phyloP scores from a whole-genome alignment of 1,140 invertebrate genomes.

The Gonatopus flavifemur region DNA sequence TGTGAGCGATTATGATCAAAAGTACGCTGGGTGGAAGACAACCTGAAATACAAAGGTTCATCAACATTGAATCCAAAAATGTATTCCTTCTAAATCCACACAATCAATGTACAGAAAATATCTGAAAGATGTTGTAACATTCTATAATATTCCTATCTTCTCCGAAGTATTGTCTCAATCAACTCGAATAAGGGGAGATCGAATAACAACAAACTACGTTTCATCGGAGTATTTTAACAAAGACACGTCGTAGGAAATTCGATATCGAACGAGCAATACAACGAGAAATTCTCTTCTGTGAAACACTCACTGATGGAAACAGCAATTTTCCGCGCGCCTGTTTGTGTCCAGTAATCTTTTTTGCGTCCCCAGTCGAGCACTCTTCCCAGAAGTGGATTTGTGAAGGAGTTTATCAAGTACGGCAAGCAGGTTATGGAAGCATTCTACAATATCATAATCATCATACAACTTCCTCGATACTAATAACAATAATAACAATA shows the following conservation, averaged over 20 bases:
- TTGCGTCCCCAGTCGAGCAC: conserved; percentile 65
- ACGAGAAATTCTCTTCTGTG: conserved; percentile 5
- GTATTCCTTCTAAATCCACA: neutral
- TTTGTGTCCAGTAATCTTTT: conserved; percentile 65
- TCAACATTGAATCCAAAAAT: neutral
- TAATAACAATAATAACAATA: neutral
- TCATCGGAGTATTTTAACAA: too few relatives aligned
- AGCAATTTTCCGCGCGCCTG: conserved; percentile 67
- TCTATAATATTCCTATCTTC: too few relatives aligned
- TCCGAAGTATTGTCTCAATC: neutral
- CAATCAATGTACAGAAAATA: neutral
- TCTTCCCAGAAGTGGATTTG: conserved; percentile 65
- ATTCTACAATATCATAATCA: conserved; percentile 57
- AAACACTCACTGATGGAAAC: conserved; percentile 64
- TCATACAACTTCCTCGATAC: neutral
- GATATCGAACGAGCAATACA: neutral
- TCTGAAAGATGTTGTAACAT: neutral
- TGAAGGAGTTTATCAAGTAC: conserved; percentile 72
- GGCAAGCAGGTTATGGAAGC: conserved; percentile 69
- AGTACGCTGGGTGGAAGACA: conserved; percentile 67
- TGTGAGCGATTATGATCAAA: conserved; percentile 67
- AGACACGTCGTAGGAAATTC: neutral
- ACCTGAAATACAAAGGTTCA: conserved; percentile 56
- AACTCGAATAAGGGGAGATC: neutral
- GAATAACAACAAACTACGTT: neutral